Evolutionary conservation across 2,113 vertebrate genomes (phyloP), one percentile per base, ranked within the genome.

Genomic region (Zosterops borbonicus): DNA sequence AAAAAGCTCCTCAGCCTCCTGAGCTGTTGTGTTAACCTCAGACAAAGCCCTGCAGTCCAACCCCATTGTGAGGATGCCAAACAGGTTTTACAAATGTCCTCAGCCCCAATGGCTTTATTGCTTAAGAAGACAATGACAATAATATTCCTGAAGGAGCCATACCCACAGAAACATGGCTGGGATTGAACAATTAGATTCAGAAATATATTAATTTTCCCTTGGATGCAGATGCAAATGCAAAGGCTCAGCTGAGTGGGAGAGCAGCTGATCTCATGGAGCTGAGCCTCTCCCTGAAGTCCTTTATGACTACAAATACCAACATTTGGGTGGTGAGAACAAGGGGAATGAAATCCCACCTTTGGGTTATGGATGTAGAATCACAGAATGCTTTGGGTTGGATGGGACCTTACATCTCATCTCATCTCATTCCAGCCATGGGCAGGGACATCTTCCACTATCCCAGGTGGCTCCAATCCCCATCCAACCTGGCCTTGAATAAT

Each of bases 21-120:
- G 90, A 95, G 77, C 70, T n/a, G 8, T 80, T 90, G 79, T 77
- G 77, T 89, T 93, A 63, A 79, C 58, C 74, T 91, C 70, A 96
- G 53, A 96, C 94, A 96, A 96, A 95, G 75, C 92, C 55, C 63
- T 47, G 84, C 62, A 85, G 83, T 50, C 75, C 35, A 76, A 14
- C 47, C 90, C 89, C 70, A 95, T 93, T 95, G 71, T 77, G 68
- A 96, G 56, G 59, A 39, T 70, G 93, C 35, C 87, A 95, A 67
- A 52, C 63, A 46, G 75, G 47, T 88, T 79, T 76, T 83, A 41
- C 15, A 67, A 65, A 73, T n/a, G 67, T 83, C 68, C 67, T 83
- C 67, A 95, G 75, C 74, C 46, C 85, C 47, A 49, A 20, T 5
- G 47, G 69, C 75, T 96, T 56, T 56, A 77, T 80, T 88, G 52